Base-by-base conservation (phyloP, 2,797 vertebrate species). In the Agapornis canus region DNA sequence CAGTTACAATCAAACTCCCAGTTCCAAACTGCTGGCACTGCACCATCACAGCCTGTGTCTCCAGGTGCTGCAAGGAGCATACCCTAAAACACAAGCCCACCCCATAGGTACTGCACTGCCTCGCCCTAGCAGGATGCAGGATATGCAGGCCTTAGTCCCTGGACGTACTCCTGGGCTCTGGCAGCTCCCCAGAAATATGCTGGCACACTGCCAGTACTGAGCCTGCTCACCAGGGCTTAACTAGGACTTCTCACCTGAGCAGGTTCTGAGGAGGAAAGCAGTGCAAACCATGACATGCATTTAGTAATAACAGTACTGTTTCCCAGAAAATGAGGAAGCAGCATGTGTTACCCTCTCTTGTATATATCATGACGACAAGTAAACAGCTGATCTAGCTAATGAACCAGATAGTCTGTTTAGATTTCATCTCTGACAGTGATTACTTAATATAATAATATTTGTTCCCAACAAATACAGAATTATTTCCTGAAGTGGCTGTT, bases 371-470 rank as follows among this genome's bases (percentile, higher is more conserved):
- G 29, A 52, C 1, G 10, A 49, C 15, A 80, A 82, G 54, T 14
- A 78, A 87, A 78, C 35, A 92, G 82, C 42, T 75, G 69, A 89
- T 75, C 9, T 16, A 64, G 84, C 31, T 95, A 93, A 95, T 48
- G 79, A 95, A 94, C 77, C 71, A 73, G 25, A 49, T 49, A 80
- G 1, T 80, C 59, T 71, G 71, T 87, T 96, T 87, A 85, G 75
- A 91, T 92, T 86, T 93, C 15, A 76, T 40, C 75, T 92, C 20
- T 32, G 65, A 61, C 76, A 65, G 71, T 85, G 75, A 93, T 94
- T 92, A 83, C 65, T 85, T 64, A 86, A 80, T 35, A 77, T 37
- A 93, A 89, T 72, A 64, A 43, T 68, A 85, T 85, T 91, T 90
- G 72, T 20, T 81, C 48, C 49, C 76, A 72, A 65, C 42, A 79